Percentiles rank a stretch among this genome's conserved stretches.
Conservation (phyloP, 2,113 vertebrate genomes). For the Crotalus horridus region DNA sequence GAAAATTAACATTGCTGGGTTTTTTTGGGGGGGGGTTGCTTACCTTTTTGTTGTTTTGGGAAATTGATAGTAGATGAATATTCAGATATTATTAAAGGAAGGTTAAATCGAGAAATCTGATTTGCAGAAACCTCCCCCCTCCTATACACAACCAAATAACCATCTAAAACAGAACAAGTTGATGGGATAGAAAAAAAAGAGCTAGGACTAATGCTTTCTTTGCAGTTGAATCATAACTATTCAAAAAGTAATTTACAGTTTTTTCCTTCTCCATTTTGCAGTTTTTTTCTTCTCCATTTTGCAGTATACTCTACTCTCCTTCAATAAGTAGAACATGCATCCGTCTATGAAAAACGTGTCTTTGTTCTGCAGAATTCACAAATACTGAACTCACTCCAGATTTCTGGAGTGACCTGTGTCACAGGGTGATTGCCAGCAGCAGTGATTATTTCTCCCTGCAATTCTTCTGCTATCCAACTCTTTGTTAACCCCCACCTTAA, state of each 20-base stretch:
- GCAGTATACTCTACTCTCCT: slow-evolving; percentile 31
- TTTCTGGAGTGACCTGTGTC: slow-evolving; percentile 14
- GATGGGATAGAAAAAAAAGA: slow-evolving; percentile 33
- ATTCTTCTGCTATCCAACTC: neutral
- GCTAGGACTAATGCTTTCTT: slow-evolving; percentile 21
- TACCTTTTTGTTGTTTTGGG: slow-evolving; percentile 51
- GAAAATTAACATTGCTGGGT: slow-evolving; percentile 57
- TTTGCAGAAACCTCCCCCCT: neutral
- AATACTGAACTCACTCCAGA: neutral
- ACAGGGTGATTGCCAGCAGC: neutral
- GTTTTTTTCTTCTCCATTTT: slow-evolving; percentile 32
- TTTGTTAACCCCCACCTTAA: neutral
- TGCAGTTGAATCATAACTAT: neutral
- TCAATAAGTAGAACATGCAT: slow-evolving; percentile 20
- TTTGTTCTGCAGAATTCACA: slow-evolving; percentile 38
- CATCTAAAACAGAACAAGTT: slow-evolving; percentile 38
- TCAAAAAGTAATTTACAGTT: slow-evolving; percentile 27
- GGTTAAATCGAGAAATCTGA: neutral
- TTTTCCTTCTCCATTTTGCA: neutral
- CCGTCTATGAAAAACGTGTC: slow-evolving; percentile 26
- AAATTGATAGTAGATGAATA: slow-evolving; percentile 47
- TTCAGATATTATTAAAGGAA: slow-evolving; percentile 19
- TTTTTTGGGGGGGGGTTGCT: slow-evolving; percentile 6
- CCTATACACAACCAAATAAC: neutral
- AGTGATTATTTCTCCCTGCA: neutral